Conservation (phyloP, 2,797 vertebrate genomes). For the Podarcis siculus region DNA sequence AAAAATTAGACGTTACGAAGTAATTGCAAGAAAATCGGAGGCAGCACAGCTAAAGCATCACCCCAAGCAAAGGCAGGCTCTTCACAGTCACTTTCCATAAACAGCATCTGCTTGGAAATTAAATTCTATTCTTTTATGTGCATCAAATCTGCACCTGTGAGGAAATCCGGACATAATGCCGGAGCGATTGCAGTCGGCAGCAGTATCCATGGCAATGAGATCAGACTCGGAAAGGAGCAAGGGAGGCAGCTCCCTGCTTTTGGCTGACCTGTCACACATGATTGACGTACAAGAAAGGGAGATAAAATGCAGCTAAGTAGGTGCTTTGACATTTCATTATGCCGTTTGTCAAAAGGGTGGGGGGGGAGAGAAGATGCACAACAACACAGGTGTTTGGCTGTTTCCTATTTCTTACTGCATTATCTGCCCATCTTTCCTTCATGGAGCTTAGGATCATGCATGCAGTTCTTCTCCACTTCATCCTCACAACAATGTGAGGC, state of each 20-base stretch:
- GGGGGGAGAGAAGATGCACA: not conserved
- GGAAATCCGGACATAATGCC: slow-evolving; percentile 15
- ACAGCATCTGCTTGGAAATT: slow-evolving; percentile 31
- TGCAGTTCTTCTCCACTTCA: not conserved
- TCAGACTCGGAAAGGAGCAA: not conserved
- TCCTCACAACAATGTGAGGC: not conserved
- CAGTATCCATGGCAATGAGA: slow-evolving; percentile 2
- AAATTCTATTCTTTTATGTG: not conserved
- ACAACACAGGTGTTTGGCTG: not conserved
- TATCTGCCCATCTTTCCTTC: not conserved
- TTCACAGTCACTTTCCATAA: slow-evolving; percentile 16
- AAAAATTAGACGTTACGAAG: slow-evolving; percentile 24
- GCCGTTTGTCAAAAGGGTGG: not conserved
- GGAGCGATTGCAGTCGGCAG: not conserved
- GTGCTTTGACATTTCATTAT: not conserved
- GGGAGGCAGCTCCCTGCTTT: not conserved
- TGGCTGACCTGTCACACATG: not conserved
- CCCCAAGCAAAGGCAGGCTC: not conserved
- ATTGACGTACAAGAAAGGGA: not conserved
- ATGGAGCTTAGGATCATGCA: not conserved
- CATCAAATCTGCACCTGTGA: not conserved
- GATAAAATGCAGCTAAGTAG: not conserved
- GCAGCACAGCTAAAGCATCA: not conserved
- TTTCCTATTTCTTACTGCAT: not conserved
- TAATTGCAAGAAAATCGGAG: slow-evolving; percentile 10